Base-by-base conservation (phyloP, 2,888 invertebrate species). In the Ichneumoninae sp. region DNA sequence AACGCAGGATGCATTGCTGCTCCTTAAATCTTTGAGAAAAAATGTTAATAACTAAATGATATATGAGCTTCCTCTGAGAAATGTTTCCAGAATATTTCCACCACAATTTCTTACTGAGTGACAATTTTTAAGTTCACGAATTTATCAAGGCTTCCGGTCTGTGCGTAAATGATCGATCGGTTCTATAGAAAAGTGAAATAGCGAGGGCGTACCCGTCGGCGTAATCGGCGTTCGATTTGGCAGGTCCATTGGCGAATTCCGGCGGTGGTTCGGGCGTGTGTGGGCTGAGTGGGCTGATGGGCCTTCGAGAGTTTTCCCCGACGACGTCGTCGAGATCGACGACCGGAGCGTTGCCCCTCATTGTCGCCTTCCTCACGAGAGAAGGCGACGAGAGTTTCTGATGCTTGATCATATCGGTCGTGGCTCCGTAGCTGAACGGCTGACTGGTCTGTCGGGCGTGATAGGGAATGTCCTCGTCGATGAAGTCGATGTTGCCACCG, bases 381-480 rank as follows among this genome's bases (percentile, higher is more conserved):
- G 97, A 96, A 83, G 97, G 97, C 94, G 97, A 97, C 91, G 97
- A 96, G 88, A 97, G 95, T 91, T 97, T 97, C 93, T 96, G 95
- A 91, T 96, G 95, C 86, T 96, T 96, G 90, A 96, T 95, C 96
- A 96, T 96, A 91, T 95, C 95, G 89, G 95, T 94, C 84, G 96
- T 95, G 85, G 95, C 96, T 80, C 97, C 97, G 96, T 98, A 98
- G 81, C 97, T 97, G 94, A 98, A 98, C 86, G 98, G 98, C 90
- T 97, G 96, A 90, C 97, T 97, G 94, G 98, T 97, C 89, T 97
- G 96, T 91, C 98, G 95, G 91, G 98, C 98, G 96, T 98, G 98
- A 94, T 98, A 98, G 89, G 98, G 98, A 93, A 97, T 97, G 93
- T 96, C 95, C 87, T 95, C 95, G 88, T 95, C 95, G 88, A 95